Conservation (phyloP, 2,797 vertebrate genomes). For the Pantherophis vulpinus region DNA sequence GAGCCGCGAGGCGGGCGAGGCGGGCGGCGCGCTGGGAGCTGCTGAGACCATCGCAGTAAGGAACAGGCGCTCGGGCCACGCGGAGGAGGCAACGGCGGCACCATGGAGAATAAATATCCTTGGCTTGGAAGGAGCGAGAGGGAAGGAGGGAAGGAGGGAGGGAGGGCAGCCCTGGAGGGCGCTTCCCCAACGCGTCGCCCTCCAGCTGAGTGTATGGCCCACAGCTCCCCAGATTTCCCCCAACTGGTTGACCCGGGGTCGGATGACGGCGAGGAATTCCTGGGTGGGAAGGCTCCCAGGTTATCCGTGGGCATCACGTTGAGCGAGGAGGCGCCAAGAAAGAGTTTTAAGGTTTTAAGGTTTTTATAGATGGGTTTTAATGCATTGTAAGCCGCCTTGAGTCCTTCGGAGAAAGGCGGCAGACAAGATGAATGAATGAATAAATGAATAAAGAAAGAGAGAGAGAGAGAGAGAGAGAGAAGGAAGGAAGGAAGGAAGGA, state of each 20-base stretch:
- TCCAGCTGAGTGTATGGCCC: rapidly evolving
- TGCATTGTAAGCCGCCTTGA: too few relatives aligned
- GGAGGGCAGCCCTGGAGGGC: too few relatives aligned
- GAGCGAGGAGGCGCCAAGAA: neutral
- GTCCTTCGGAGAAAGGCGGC: too few relatives aligned
- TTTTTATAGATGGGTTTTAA: too few relatives aligned
- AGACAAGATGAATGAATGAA: too few relatives aligned
- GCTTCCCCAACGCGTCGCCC: rapidly evolving
- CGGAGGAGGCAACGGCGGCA: rapidly evolving
- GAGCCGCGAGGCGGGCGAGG: rapidly evolving
- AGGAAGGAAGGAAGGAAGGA: too few relatives aligned
- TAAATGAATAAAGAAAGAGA: too few relatives aligned
- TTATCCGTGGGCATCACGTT: neutral
- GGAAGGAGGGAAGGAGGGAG: neutral
- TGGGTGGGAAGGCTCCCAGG: neutral
- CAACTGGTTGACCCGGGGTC: neutral
- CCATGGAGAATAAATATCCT: conserved; percentile 65
- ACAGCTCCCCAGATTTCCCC: neutral
- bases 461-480: too few relatives aligned
- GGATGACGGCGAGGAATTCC: neutral
- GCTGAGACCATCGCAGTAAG: neutral
- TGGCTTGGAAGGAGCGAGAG: rapidly evolving
- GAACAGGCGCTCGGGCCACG: neutral
- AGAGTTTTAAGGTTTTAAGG: too few relatives aligned
- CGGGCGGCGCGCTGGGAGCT: neutral